Evolutionary conservation across 2,113 vertebrate genomes (phyloP).

Genomic region (Pelodiscus sinensis): DNA sequence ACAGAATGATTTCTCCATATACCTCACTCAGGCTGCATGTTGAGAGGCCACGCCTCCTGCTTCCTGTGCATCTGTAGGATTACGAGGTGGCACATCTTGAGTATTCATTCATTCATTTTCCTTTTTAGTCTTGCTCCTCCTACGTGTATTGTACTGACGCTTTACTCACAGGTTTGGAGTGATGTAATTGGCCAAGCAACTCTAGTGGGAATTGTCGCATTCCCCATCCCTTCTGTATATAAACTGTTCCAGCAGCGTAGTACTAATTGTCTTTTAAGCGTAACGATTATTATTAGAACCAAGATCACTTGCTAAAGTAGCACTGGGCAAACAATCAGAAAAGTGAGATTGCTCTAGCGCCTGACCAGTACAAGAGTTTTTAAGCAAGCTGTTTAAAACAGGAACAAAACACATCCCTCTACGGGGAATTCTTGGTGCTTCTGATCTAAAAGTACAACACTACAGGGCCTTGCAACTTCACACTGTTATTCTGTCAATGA

Average conservation of each 20-base stretch:
- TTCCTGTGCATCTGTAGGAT: no score
- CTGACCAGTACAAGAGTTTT: fast-evolving
- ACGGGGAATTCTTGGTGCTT: background rate
- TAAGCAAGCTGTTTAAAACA: background rate
- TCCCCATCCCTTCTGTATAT: background rate
- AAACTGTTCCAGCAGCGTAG: background rate
- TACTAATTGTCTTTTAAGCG: background rate
- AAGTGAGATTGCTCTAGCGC: background rate
- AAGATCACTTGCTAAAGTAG: fast-evolving
- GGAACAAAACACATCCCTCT: fast-evolving
- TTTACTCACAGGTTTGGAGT: fast-evolving
- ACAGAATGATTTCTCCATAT: no score
- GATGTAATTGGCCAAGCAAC: background rate
- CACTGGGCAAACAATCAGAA: background rate
- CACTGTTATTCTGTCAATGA: background rate
- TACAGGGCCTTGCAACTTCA: background rate
- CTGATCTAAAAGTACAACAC: background rate
- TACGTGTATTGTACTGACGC: fast-evolving
- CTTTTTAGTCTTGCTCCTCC: no score
- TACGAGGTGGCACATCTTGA: no score
- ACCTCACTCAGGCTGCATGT: no score
- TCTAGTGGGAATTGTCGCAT: background rate
- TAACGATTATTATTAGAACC: background rate
- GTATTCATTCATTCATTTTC: no score
- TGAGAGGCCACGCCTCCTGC: no score